Conservation (phyloP, 2,113 vertebrate species). For the Callaeas wilsoni region DNA sequence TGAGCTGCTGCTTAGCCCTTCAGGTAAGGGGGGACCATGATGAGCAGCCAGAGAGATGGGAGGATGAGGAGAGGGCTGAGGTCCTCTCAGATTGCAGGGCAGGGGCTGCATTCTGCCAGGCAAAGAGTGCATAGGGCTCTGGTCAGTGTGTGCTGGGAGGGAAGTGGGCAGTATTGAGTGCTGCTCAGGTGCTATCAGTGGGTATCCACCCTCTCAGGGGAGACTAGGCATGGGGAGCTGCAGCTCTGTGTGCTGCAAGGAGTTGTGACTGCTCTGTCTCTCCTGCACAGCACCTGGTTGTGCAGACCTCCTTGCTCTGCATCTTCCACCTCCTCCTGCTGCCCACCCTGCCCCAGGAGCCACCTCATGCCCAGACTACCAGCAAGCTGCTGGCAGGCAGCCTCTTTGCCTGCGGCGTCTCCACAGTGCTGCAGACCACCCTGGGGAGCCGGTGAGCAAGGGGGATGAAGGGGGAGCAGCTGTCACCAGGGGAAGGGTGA, state of each 20-base stretch:
- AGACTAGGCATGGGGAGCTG: background rate
- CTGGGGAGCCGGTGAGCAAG: constrained; percentile 78
- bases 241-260: background rate
- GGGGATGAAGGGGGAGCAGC: background rate
- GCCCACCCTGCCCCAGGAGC: constrained; percentile 29
- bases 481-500: background rate
- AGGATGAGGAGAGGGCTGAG: background rate
- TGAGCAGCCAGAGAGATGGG: background rate
- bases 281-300: constrained; percentile 72
- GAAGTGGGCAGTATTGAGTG: background rate
- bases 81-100: background rate
- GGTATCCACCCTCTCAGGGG: no score
- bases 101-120: background rate
- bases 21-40: constrained; percentile 40
- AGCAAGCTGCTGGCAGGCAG: constrained; percentile 73
- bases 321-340: constrained; percentile 73
- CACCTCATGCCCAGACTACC: background rate
- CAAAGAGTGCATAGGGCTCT: background rate
- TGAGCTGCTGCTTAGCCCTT: constrained; percentile 72
- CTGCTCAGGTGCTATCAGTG: background rate
- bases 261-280: rapidly evolving
- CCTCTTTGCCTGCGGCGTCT: constrained; percentile 80
- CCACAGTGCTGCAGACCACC: constrained; percentile 76
- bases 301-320: constrained; percentile 76
- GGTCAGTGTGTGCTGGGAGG: background rate